Conservation (phyloP, 1,140 invertebrate species). For the Ips typographus region DNA sequence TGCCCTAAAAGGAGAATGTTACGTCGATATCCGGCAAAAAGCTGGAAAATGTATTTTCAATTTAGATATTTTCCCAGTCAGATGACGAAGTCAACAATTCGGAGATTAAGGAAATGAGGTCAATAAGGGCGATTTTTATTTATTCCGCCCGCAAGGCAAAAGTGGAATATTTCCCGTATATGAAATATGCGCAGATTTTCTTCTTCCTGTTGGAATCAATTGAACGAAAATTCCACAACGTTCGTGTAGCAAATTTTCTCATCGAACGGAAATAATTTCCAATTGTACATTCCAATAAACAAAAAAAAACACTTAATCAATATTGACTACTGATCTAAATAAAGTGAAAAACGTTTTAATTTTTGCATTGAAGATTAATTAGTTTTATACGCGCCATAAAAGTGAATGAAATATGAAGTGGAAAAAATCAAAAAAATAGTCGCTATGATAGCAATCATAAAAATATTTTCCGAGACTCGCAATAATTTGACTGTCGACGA, state of each 20-base stretch:
- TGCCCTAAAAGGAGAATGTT: not conserved
- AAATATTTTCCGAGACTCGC: not conserved
- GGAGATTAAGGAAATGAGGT: constrained; percentile 23
- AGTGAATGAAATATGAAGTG: not conserved
- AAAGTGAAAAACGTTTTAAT: too few relatives aligned
- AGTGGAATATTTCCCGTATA: not conserved
- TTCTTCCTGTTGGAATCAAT: not conserved
- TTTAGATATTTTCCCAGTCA: constrained; percentile 16
- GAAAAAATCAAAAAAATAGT: not conserved
- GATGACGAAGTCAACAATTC: constrained; percentile 21
- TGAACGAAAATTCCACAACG: too few relatives aligned
- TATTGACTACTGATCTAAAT: too few relatives aligned
- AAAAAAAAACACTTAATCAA: too few relatives aligned
- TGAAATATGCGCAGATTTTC: not conserved
- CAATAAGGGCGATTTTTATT: constrained; percentile 3
- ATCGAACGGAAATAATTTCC: too few relatives aligned
- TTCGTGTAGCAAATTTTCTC: too few relatives aligned
- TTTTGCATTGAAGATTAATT: too few relatives aligned
- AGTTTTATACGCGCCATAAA: too few relatives aligned
- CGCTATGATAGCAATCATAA: not conserved
- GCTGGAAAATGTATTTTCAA: constrained; percentile 20
- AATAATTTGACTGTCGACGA: constrained; percentile 15
- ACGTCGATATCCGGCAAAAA: constrained; percentile 2
- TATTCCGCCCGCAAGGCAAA: not conserved
- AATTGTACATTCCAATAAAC: too few relatives aligned